Conservation (phyloP, 2,797 vertebrate species). For the Orientallactaga sibirica region DNA sequence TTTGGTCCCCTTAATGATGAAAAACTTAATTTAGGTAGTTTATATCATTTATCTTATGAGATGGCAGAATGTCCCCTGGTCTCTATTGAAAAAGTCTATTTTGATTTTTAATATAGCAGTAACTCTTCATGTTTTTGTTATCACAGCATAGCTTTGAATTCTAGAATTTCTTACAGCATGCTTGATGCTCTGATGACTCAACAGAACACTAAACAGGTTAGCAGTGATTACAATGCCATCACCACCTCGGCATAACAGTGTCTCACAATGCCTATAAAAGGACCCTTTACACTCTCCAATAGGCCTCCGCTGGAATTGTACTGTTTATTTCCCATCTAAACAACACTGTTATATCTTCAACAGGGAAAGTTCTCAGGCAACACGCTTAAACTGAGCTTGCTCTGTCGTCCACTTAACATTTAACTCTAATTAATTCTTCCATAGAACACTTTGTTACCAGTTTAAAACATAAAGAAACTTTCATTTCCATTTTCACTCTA, state of each 20-base stretch:
- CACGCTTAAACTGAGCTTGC: conserved; percentile 2
- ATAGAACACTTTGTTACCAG: neutral
- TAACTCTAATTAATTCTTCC: conserved; percentile 45
- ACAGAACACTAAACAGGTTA: conserved; percentile 60
- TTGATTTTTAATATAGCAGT: neutral
- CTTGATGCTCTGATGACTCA: conserved; percentile 52
- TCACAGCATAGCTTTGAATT: neutral
- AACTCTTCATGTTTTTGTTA: neutral
- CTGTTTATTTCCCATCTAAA: conserved; percentile 65
- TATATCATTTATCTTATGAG: neutral
- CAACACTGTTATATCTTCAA: conserved; percentile 13
- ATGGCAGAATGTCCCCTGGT: neutral
- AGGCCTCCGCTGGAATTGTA: conserved; percentile 6
- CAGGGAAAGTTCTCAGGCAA: neutral
- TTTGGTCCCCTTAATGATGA: neutral
- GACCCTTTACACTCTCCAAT: conserved; percentile 19
- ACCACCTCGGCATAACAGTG: neutral
- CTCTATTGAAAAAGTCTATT: neutral
- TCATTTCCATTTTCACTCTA: neutral
- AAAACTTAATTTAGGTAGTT: neutral
- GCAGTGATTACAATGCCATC: conserved; percentile 29
- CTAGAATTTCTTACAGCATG: conserved; percentile 26
- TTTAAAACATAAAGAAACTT: neutral
- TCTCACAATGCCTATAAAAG: conserved; percentile 67
- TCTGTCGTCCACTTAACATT: neutral